Percentiles rank a stretch among this genome's conserved stretches.
Evolutionary conservation across 2,113 vertebrate species (phyloP).

Genomic region (Pteropus alecto): DNA sequence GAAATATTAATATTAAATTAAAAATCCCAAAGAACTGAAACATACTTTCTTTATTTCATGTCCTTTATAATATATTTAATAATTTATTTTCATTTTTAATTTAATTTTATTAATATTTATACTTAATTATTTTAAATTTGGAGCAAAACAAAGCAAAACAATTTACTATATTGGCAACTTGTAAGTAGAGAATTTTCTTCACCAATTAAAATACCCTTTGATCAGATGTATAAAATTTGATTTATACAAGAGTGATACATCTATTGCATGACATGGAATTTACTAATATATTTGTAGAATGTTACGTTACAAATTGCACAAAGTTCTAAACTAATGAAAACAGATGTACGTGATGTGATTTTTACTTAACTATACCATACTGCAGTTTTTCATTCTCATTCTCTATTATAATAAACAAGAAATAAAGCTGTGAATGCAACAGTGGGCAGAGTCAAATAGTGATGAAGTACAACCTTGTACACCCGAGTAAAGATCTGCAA

Average conservation of each 20-base stretch:
- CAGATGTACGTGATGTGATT: neutral
- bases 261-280: neutral
- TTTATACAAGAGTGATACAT: neutral
- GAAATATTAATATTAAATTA: neutral
- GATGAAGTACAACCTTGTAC: neutral
- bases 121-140: conserved; percentile 19
- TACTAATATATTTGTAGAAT: neutral
- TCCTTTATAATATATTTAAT: neutral
- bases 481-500: neutral
- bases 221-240: neutral
- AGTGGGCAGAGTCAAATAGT: neutral
- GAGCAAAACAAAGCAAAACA: neutral
- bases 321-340: neutral
- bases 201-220: neutral
- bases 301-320: neutral
- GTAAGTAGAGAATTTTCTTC: neutral
- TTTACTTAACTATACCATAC: neutral
- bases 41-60: neutral
- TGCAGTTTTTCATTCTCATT: neutral
- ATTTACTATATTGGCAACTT: neutral
- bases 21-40: neutral
- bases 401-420: neutral
- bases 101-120: neutral
- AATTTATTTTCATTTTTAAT: neutral
- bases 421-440: neutral